Conservation (phyloP, 53 echinoderm and acorn worm species). For the Pentamera pediparva region DNA sequence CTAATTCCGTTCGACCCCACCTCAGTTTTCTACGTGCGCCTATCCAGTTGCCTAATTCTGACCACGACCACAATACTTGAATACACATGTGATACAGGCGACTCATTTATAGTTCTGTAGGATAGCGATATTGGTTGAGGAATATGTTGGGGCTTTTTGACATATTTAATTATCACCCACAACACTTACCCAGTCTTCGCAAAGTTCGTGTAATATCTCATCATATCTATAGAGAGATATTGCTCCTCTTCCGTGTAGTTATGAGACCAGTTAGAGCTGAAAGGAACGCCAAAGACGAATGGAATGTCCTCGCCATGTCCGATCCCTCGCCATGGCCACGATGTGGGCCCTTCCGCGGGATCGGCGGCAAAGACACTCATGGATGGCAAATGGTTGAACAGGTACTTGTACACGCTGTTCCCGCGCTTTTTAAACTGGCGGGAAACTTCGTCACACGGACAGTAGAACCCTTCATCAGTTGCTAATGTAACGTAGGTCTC, state of each 20-base stretch:
- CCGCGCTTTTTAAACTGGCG: constrained; percentile 19
- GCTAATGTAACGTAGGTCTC: constrained; percentile 21
- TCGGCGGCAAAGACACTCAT: background rate
- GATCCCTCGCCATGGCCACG: constrained; percentile 26
- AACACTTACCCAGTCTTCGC: constrained; percentile 68
- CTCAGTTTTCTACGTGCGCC: too few species aligned
- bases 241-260: constrained; percentile 45
- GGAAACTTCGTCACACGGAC: constrained; percentile 36
- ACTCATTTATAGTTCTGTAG: too few species aligned
- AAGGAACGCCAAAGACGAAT: constrained; percentile 46
- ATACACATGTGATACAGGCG: too few species aligned
- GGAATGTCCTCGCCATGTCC: constrained; percentile 52
- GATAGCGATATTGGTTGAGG: background rate
- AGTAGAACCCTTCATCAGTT: constrained; percentile 46
- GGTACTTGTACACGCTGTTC: constrained; percentile 34
- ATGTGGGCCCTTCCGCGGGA: background rate
- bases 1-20: too few species aligned
- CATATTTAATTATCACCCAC: too few species aligned
- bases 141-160: too few species aligned
- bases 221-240: constrained; percentile 36
- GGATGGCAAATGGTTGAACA: constrained; percentile 44
- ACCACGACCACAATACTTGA: too few species aligned
- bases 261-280: background rate
- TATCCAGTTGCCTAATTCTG: too few species aligned
- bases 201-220: constrained; percentile 68